phyloP scores from a whole-genome alignment of 1,140 invertebrate species.

The Leucophenga varia region DNA sequence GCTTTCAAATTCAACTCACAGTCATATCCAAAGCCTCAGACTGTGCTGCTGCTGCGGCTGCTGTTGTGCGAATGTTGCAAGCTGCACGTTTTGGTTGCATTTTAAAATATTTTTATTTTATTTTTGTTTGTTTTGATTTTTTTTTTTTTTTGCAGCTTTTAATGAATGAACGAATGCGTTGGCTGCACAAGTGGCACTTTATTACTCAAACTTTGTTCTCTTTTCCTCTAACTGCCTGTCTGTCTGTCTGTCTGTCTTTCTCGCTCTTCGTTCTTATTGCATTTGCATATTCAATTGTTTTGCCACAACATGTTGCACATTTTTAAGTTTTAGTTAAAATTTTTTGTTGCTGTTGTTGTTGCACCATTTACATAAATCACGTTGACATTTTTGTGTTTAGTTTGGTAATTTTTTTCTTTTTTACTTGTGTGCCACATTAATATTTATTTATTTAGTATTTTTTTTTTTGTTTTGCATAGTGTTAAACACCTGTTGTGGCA shows the following conservation, averaged over 20 bases:
- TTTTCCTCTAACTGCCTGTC: not conserved
- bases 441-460: no score
- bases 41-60: no score
- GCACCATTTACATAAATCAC: slow-evolving; percentile 33
- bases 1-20: no score
- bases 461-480: no score
- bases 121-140: slow-evolving; percentile 14
- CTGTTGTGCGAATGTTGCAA: no score
- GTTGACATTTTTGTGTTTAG: slow-evolving; percentile 29
- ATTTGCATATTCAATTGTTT: slow-evolving; percentile 31
- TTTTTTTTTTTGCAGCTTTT: slow-evolving; percentile 33
- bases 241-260: slow-evolving; percentile 1
- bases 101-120: slow-evolving; percentile 9
- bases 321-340: slow-evolving; percentile 8
- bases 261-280: slow-evolving; percentile 10
- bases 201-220: not conserved
- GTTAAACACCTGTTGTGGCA: no score
- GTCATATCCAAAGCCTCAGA: no score
- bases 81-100: no score
- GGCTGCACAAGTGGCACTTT: slow-evolving; percentile 21
- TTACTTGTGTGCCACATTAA: no score
- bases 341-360: slow-evolving; percentile 10
- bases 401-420: no score
- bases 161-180: slow-evolving; percentile 47
- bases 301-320: slow-evolving; percentile 22